Conservation (phyloP, 1,140 invertebrate species). For the Drosophila sp. region DNA sequence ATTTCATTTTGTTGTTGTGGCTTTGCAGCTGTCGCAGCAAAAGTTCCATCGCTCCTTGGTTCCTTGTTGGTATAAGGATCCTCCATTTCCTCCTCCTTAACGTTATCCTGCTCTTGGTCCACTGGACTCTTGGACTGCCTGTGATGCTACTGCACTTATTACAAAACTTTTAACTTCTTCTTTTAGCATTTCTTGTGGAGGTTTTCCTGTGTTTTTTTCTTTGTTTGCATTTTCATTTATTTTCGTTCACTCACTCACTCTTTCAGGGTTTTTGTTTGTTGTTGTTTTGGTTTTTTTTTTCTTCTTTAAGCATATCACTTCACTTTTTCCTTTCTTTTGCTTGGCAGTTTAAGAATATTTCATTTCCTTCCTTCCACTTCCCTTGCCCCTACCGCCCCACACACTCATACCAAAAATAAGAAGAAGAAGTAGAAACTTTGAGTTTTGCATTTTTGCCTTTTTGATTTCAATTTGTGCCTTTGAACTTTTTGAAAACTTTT, state of each 20-base stretch:
- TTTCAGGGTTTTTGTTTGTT: slow-evolving; percentile 22
- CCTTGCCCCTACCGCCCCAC: too few relatives aligned
- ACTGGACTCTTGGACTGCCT: slow-evolving; percentile 27
- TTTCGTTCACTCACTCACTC: slow-evolving; percentile 49
- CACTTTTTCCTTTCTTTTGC: slow-evolving; percentile 10
- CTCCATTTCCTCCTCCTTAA: neutral
- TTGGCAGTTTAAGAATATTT: slow-evolving; percentile 40
- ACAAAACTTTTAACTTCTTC: slow-evolving; percentile 63
- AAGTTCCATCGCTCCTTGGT: slow-evolving; percentile 8
- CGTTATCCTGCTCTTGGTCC: neutral
- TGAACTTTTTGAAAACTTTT: slow-evolving; percentile 46
- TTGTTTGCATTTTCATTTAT: slow-evolving; percentile 60
- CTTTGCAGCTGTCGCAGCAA: slow-evolving; percentile 54
- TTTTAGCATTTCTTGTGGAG: slow-evolving; percentile 34
- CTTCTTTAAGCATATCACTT: slow-evolving; percentile 49
- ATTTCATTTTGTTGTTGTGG: slow-evolving; percentile 33
- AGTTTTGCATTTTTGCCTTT: slow-evolving; percentile 25
- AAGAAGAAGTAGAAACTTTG: slow-evolving; percentile 21
- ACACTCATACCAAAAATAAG: too few relatives aligned
- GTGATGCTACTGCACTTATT: slow-evolving; percentile 41
- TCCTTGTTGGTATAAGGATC: neutral
- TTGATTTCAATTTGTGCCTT: slow-evolving; percentile 41
- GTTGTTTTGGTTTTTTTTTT: slow-evolving; percentile 5
- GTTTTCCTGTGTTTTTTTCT: slow-evolving; percentile 45
- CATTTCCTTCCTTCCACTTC: slow-evolving; percentile 23